These are phyloP conservation scores for Leuctra nigra DNA, from an alignment of 2,888 invertebrate genomes.

Conservation along the genomic window DNA sequence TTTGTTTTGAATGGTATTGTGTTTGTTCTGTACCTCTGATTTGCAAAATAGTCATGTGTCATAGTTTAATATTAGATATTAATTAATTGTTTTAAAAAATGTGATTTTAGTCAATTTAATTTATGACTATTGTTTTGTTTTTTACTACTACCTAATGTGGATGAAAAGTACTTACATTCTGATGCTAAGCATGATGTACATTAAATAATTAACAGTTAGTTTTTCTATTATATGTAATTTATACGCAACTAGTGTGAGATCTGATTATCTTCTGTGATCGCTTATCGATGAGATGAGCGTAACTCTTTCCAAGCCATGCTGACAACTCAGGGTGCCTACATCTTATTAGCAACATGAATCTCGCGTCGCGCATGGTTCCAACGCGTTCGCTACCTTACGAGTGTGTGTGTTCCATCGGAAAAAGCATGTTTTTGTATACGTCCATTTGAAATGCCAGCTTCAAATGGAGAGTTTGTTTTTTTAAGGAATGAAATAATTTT, in stretches of 20 bases:
- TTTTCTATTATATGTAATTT: slow-evolving; percentile 17
- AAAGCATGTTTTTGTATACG: slow-evolving; percentile 6
- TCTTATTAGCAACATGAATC: background rate
- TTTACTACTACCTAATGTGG: background rate
- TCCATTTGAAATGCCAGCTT: slow-evolving; percentile 6
- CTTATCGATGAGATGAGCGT: no score
- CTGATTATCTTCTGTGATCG: slow-evolving; percentile 11
- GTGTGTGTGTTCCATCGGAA: background rate
- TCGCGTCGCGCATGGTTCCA: background rate
- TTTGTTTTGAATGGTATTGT: slow-evolving; percentile 19
- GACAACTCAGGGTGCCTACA: slow-evolving; percentile 21
- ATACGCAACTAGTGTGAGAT: slow-evolving; percentile 18
- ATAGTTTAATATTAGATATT: slow-evolving; percentile 7
- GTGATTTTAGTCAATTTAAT: slow-evolving; percentile 26
- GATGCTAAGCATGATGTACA: slow-evolving; percentile 7
- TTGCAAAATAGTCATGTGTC: slow-evolving; percentile 22
- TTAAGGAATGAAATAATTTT: background rate
- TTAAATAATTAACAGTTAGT: slow-evolving; percentile 9
- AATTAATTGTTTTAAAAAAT: slow-evolving; percentile 23
- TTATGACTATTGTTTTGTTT: slow-evolving; percentile 21
- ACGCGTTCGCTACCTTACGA: background rate
- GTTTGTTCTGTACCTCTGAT: slow-evolving; percentile 24
- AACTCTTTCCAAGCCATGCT: slow-evolving; percentile 7
- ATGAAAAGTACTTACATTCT: background rate
- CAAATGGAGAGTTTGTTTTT: slow-evolving; percentile 2